These are phyloP conservation scores for Heloderma charlesbogerti DNA, from an alignment of 2,113 vertebrate species.

Conservation along the genomic window DNA sequence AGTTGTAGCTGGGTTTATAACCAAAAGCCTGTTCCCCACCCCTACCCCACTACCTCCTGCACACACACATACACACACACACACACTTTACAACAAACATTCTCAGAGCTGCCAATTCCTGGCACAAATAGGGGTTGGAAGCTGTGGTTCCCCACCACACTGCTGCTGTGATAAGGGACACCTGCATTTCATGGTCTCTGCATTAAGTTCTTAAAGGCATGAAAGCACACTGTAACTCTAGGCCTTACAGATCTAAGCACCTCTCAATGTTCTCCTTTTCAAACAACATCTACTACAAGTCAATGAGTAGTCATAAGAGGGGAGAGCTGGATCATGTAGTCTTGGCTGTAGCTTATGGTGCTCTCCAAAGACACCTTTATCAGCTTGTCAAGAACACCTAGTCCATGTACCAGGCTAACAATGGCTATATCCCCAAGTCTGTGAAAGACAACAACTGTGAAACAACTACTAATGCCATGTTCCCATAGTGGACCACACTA, in stretches of 20 bases:
- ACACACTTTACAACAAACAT: background rate
- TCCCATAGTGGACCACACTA: slow-evolving; percentile 62
- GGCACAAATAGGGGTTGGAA: background rate
- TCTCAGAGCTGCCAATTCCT: background rate
- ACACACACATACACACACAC: background rate
- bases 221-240: background rate
- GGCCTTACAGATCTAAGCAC: background rate
- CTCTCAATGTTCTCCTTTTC: background rate
- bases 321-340: slow-evolving; percentile 78
- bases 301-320: fast-evolving
- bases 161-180: background rate
- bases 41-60: background rate
- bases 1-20: background rate
- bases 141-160: background rate
- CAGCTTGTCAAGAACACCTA: slow-evolving; percentile 89
- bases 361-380: slow-evolving; percentile 76
- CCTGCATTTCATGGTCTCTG: background rate
- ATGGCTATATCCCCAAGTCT: slow-evolving; percentile 86
- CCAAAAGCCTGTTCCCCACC: background rate
- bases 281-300: too few relatives aligned
- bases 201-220: background rate
- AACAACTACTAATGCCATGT: slow-evolving; percentile 83
- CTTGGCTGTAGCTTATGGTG: slow-evolving; percentile 82
- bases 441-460: slow-evolving; percentile 89
- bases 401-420: slow-evolving; percentile 86